Percentiles rank a stretch among this genome's conserved stretches.
Conservation (phyloP, 2,888 invertebrate species). For the Vesta saturnalis region DNA sequence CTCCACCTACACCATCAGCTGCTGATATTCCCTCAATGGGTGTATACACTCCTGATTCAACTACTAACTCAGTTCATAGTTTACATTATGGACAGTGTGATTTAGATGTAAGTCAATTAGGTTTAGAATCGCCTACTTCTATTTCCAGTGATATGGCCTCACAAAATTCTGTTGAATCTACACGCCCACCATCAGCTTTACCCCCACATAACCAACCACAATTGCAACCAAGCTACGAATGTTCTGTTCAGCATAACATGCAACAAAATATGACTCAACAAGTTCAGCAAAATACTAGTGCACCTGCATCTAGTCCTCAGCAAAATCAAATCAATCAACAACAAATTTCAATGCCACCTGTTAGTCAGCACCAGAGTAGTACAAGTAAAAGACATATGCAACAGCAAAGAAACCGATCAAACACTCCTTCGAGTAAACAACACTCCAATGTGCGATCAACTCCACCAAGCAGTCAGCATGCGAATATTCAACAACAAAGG, state of each 20-base stretch:
- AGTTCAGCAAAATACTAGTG: constrained; percentile 48
- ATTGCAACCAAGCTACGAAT: constrained; percentile 40
- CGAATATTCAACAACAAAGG: constrained; percentile 48
- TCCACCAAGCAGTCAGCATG: constrained; percentile 55
- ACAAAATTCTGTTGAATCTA: constrained; percentile 73
- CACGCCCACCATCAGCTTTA: constrained; percentile 68
- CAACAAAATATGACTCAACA: constrained; percentile 53
- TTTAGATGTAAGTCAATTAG: constrained; percentile 83
- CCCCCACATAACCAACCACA: constrained; percentile 52
- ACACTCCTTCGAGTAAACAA: constrained; percentile 59
- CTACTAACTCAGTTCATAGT: constrained; percentile 82
- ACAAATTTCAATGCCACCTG: constrained; percentile 47
- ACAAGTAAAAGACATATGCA: constrained; percentile 57
- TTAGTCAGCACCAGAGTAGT: constrained; percentile 52
- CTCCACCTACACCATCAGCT: constrained; percentile 62
- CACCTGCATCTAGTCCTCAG: constrained; percentile 64
- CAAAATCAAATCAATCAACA: constrained; percentile 56
- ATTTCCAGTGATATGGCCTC: constrained; percentile 87
- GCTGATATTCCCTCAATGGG: constrained; percentile 82
- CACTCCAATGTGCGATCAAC: constrained; percentile 55
- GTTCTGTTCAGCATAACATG: constrained; percentile 34
- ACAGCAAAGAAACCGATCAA: constrained; percentile 55
- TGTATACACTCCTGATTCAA: constrained; percentile 86
- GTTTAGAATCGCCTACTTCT: constrained; percentile 88
- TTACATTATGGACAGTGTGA: constrained; percentile 84